Percentiles rank a stretch among this genome's conserved stretches.
Conservation (phyloP, 2,888 invertebrate species). For the Tipula confusa region DNA sequence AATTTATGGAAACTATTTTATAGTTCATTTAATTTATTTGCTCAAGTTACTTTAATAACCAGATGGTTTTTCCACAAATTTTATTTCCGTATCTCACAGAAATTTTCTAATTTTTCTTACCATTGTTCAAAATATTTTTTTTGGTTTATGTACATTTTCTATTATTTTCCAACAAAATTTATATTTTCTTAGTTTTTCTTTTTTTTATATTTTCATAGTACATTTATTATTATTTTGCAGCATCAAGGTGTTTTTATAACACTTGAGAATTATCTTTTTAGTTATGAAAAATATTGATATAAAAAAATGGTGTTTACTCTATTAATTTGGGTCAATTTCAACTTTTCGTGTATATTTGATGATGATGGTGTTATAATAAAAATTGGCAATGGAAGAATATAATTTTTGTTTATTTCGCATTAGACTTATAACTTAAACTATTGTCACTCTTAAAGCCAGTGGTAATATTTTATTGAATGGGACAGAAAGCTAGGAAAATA, state of each 20-base stretch:
- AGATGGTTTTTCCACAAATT: neutral
- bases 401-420: too few relatives aligned
- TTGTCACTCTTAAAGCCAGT: too few relatives aligned
- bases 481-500: too few relatives aligned
- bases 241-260: neutral
- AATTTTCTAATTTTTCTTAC: neutral
- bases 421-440: too few relatives aligned
- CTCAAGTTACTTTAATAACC: neutral
- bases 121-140: neutral
- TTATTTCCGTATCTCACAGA: neutral
- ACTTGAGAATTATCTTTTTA: neutral
- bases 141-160: neutral
- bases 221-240: neutral
- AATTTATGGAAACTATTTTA: neutral
- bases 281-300: neutral
- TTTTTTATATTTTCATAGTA: neutral
- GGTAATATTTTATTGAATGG: too few relatives aligned
- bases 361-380: too few relatives aligned
- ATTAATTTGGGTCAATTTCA: neutral
- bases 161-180: neutral
- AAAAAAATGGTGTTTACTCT: neutral
- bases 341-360: neutral
- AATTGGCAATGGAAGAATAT: too few relatives aligned
- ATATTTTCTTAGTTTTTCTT: neutral
- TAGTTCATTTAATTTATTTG: neutral